Evolutionary conservation across 2,888 invertebrate species (phyloP).

Genomic region (Formica aserva): DNA sequence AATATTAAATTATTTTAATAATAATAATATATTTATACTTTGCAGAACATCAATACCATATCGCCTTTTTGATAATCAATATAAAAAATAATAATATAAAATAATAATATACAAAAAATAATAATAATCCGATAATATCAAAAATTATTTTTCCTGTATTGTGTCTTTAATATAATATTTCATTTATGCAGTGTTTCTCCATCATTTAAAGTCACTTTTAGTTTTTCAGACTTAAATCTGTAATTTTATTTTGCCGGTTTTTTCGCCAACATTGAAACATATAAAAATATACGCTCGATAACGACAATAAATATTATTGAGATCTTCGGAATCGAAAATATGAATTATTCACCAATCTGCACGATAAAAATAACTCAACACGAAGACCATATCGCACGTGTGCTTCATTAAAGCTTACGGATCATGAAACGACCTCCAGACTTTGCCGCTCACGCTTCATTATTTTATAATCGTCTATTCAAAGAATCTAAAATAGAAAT

Average conservation of each 20-base stretch:
- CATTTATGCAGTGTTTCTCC: no score
- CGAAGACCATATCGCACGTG: constrained; percentile 43
- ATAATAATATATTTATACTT: no score
- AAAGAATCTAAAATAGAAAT: constrained; percentile 15
- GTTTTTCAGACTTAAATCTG: neutral
- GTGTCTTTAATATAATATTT: no score
- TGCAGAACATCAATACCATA: no score
- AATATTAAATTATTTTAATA: no score
- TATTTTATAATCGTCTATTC: constrained; percentile 29
- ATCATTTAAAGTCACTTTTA: neutral
- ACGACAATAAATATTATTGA: constrained; percentile 32
- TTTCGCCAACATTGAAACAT: neutral
- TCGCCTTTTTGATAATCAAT: no score
- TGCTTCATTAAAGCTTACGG: constrained; percentile 51
- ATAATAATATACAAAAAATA: no score
- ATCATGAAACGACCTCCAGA: constrained; percentile 49
- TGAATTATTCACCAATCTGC: constrained; percentile 35
- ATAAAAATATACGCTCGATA: neutral
- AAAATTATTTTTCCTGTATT: neutral
- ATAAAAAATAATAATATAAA: no score
- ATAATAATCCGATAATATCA: no score
- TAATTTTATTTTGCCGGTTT: neutral
- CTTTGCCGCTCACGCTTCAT: constrained; percentile 22
- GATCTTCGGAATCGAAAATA: constrained; percentile 35
- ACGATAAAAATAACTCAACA: constrained; percentile 32